Evolutionary conservation across 2,888 invertebrate genomes (phyloP), one percentile per base, ranked within the genome.

Genomic region (Theretra japonica): DNA sequence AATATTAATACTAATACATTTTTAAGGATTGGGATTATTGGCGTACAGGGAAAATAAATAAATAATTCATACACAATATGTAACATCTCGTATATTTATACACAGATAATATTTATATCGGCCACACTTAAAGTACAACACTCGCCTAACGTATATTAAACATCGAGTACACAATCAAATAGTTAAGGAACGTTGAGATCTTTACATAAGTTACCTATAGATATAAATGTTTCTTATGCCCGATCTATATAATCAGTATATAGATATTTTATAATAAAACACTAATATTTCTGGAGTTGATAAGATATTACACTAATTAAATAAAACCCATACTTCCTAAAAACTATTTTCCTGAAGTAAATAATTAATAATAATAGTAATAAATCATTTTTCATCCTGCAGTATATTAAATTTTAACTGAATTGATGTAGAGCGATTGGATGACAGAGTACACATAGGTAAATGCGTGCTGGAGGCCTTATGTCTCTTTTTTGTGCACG

Each of bases 61-160:
- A 73, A 68, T 75, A 78, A 76, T 56, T 53, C n/a, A 83, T 79
- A 83, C 79, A 76, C 74, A 62, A 25, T 84, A 80, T 74, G 86
- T 90, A 92, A 92, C 92, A 90, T 90, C 82, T 89, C 88, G 74
- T 92, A 90, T 91, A 91, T 88, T 90, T 80, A 80, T 81, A 79
- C 84, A 77, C 83, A 83, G 81, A 81, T 83, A 80, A 82, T 85
- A 82, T 83, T 82, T 82, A 81, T 84, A 84, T 83, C 83, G 73
- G 84, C 76, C 85, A 88, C 85, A 87, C 86, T 80, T 84, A 83
- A 82, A 88, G 75, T 84, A 86, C 81, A 85, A 83, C 78, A 83
- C 78, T 82, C 76, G 77, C 78, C 85, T 88, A 89, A 85, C 80
- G 77, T 81, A 83, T 78, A 80, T 81, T 82, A 84, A 86, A 89